phyloP scores from a whole-genome alignment of 1,140 invertebrate species.

The Eurosta solidaginis region DNA sequence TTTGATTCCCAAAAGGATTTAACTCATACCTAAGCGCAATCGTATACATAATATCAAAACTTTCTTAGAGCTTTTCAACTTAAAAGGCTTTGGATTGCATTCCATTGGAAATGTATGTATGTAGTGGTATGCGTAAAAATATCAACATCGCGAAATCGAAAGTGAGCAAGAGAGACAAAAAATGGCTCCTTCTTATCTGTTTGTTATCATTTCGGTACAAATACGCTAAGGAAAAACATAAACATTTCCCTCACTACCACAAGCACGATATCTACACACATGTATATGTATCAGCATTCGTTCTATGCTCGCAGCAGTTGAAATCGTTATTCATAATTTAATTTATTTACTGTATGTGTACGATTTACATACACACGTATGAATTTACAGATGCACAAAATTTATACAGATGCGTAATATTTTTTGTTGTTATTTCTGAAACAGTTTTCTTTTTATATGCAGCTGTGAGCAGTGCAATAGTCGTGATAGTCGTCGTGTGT shows the following conservation, averaged over 20 bases:
- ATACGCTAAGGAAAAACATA: neutral
- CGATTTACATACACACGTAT: neutral
- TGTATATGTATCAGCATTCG: neutral
- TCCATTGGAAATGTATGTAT: slow-evolving; percentile 3
- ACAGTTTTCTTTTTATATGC: neutral
- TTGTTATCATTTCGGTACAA: slow-evolving; percentile 13
- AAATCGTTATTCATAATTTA: neutral
- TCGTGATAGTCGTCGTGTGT: neutral
- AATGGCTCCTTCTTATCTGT: neutral
- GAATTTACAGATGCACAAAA: too few relatives aligned
- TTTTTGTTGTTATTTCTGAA: neutral
- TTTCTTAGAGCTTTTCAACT: neutral
- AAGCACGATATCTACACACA: neutral
- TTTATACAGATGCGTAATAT: neutral
- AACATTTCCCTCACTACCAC: neutral
- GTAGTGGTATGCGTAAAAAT: neutral
- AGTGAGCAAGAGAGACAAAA: neutral
- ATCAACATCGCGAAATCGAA: neutral
- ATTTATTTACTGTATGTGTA: neutral
- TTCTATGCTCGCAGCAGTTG: too few relatives aligned
- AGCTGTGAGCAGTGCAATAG: neutral
- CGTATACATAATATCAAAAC: neutral
- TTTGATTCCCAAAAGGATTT: neutral
- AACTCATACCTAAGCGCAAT: neutral
- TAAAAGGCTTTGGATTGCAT: neutral